These are phyloP conservation scores for Gavialis gangeticus DNA, from an alignment of 2,113 vertebrate species.

Conservation along the genomic window DNA sequence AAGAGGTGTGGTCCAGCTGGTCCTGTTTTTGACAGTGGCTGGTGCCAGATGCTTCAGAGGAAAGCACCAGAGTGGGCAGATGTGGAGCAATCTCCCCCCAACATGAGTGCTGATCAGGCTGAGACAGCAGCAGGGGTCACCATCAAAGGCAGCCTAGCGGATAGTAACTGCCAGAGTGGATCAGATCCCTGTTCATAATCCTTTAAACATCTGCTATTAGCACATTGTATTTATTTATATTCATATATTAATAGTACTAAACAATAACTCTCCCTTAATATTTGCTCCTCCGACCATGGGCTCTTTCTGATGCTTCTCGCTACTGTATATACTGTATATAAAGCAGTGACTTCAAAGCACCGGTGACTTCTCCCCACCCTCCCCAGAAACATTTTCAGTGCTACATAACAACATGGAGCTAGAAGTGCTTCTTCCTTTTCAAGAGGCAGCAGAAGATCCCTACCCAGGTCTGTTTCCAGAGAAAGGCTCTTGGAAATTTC, in stretches of 20 bases:
- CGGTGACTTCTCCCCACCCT: not conserved
- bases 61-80: not conserved
- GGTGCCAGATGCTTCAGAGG: not conserved
- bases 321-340: rapidly evolving
- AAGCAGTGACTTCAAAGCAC: not conserved
- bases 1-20: not conserved
- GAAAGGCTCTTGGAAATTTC: not conserved
- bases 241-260: no score
- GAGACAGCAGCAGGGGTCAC: no score
- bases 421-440: not conserved
- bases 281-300: rapidly evolving
- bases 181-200: no score
- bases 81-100: rapidly evolving
- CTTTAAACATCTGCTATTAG: no score
- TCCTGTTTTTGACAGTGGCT: not conserved
- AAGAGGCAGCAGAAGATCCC: not conserved
- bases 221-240: no score
- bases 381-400: not conserved
- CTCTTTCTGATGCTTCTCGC: not conserved
- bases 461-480: not conserved
- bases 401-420: rapidly evolving
- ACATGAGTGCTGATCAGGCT: not conserved
- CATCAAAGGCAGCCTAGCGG: no score
- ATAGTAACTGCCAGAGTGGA: no score
- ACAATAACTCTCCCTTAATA: not conserved